Evolutionary conservation across 2,888 invertebrate species (phyloP).

Genomic region (Agonopterix heracliana): DNA sequence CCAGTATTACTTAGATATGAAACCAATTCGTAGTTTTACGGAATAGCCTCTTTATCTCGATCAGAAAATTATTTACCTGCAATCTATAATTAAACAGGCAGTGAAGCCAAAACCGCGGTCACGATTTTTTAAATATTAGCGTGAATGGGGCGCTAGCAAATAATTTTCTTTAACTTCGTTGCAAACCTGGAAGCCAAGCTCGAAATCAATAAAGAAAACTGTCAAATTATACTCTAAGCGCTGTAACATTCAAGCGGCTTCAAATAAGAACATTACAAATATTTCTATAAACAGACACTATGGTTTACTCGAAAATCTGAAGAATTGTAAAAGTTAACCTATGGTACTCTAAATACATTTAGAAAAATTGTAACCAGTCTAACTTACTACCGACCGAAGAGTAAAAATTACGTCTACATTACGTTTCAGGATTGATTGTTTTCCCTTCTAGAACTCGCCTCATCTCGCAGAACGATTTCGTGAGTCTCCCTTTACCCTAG

Average conservation of each 20-base stretch:
- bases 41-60: constrained; percentile 36
- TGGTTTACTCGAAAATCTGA: constrained; percentile 40
- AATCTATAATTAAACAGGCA: constrained; percentile 12
- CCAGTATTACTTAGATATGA: constrained; percentile 31
- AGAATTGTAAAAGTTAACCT: constrained; percentile 54
- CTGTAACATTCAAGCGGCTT: constrained; percentile 27
- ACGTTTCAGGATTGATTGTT: constrained; percentile 24
- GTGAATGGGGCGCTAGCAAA: background rate
- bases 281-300: constrained; percentile 24
- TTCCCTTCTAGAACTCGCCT: constrained; percentile 18
- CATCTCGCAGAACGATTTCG: constrained; percentile 35
- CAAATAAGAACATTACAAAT: constrained; percentile 22
- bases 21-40: constrained; percentile 31
- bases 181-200: constrained; percentile 12
- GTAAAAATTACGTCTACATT: constrained; percentile 40
- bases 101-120: background rate
- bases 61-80: constrained; percentile 24
- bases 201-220: background rate
- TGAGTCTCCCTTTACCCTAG: constrained; percentile 8
- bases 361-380: constrained; percentile 51
- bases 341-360: constrained; percentile 57
- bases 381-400: constrained; percentile 51
- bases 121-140: background rate
- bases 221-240: constrained; percentile 15
- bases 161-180: background rate